Conservation (phyloP, 64 coral and sea anemone genomes). For the Stichodactyla helianthus region DNA sequence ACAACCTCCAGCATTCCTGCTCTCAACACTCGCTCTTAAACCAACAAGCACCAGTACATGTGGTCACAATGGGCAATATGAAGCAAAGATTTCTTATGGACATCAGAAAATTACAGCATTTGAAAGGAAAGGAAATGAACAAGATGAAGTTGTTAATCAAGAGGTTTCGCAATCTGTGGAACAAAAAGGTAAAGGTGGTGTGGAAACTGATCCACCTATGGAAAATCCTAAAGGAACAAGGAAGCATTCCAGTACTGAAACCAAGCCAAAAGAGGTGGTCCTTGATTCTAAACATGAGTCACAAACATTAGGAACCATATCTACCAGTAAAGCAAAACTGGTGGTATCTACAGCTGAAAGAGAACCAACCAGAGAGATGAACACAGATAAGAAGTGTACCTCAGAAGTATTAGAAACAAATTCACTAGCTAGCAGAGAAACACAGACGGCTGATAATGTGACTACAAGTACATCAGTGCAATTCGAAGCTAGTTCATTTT, state of each 20-base stretch:
- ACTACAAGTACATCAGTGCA: neutral
- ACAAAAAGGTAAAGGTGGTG: neutral
- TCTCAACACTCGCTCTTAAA: slow-evolving; percentile 20
- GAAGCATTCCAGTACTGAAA: neutral
- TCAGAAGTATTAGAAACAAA: neutral
- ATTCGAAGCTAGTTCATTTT: neutral
- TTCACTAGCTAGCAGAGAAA: neutral
- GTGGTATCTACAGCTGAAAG: neutral
- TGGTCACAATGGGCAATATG: neutral
- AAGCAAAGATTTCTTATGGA: neutral
- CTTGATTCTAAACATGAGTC: neutral
- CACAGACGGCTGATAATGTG: neutral
- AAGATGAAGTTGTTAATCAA: neutral
- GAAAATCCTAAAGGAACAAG: neutral
- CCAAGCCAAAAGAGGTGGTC: neutral
- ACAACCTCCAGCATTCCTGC: slow-evolving; percentile 13
- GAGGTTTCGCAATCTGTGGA: neutral
- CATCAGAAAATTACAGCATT: slow-evolving; percentile 10
- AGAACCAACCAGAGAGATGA: neutral
- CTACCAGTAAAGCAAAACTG: neutral
- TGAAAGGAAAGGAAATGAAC: neutral
- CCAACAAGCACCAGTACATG: slow-evolving; percentile 1
- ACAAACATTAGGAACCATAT: neutral
- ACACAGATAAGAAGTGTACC: neutral
- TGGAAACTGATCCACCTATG: neutral